Conservation (phyloP, 2,113 vertebrate species). For the Esox niger region DNA sequence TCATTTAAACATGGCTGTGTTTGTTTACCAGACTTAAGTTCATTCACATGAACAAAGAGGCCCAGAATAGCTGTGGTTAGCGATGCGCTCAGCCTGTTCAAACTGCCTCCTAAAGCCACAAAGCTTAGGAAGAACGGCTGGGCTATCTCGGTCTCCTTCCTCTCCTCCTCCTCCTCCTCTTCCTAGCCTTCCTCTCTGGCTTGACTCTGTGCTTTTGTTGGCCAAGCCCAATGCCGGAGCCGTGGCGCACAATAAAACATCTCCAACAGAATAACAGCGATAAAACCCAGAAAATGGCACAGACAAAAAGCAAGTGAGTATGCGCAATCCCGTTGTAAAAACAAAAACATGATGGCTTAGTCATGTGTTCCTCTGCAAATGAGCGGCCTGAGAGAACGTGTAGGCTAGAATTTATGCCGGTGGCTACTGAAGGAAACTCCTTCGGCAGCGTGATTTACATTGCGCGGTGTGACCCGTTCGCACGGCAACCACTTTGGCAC, state of each 20-base stretch:
- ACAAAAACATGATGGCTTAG: conserved; percentile 60
- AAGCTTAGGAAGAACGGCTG: conserved; percentile 42
- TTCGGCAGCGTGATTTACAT: conserved; percentile 58
- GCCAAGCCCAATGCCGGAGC: conserved; percentile 30
- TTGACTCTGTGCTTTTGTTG: conserved; percentile 52
- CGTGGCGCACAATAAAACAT: conserved; percentile 64
- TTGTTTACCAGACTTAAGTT: conserved; percentile 58
- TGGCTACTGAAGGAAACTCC: conserved; percentile 55
- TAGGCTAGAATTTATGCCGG: conserved; percentile 48
- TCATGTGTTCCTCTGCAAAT: conserved; percentile 50
- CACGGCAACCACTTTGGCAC: conserved; percentile 13
- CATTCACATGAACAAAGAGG: conserved; percentile 56
- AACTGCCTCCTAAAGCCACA: conserved; percentile 46
- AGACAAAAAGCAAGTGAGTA: conserved; percentile 31
- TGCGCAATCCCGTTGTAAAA: conserved; percentile 56
- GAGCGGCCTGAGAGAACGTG: conserved; percentile 30
- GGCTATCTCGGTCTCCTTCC: conserved; percentile 14
- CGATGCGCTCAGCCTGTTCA: conserved; percentile 43
- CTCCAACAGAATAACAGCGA: conserved; percentile 48
- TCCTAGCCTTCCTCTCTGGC: conserved; percentile 18
- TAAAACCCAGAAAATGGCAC: conserved; percentile 36
- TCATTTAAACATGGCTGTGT: conserved; percentile 30
- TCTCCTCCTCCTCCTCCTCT: conserved; percentile 14
- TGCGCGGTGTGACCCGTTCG: conserved; percentile 32
- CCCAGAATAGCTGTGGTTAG: conserved; percentile 62